phyloP scores from a whole-genome alignment of 2,113 vertebrate species.

The Phycodurus eques region DNA sequence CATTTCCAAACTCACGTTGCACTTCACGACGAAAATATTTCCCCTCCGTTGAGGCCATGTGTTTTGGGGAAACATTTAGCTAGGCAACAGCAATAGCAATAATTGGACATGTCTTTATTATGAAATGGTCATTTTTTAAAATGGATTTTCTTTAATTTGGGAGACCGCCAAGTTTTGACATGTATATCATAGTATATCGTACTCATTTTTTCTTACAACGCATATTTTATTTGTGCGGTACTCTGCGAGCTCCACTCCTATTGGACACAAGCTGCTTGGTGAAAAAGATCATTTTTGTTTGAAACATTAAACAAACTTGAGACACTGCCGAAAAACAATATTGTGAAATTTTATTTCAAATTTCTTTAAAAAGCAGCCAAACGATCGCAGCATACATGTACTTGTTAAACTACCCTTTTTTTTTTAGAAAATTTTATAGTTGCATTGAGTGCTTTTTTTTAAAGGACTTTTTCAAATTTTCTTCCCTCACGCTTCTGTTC shows the following conservation, averaged over 20 bases:
- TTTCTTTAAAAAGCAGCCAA: neutral
- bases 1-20: constrained; percentile 50
- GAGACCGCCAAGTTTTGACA: neutral
- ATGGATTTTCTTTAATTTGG: too few relatives aligned
- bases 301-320: neutral
- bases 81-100: neutral
- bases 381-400: too few relatives aligned
- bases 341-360: neutral
- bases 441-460: too few relatives aligned
- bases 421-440: too few relatives aligned
- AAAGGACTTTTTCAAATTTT: too few relatives aligned
- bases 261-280: neutral
- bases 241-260: neutral
- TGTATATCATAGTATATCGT: neutral
- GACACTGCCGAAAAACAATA: neutral
- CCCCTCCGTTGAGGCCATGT: constrained; percentile 14
- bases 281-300: neutral
- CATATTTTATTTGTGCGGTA: neutral
- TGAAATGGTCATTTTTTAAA: neutral
- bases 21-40: constrained; percentile 44
- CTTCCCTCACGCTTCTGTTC: too few relatives aligned
- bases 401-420: too few relatives aligned
- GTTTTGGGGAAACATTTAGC: neutral
- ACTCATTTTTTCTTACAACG: neutral
- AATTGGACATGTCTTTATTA: neutral